phyloP scores from a whole-genome alignment of 2,113 vertebrate species.

The Ranitomeya imitator region DNA sequence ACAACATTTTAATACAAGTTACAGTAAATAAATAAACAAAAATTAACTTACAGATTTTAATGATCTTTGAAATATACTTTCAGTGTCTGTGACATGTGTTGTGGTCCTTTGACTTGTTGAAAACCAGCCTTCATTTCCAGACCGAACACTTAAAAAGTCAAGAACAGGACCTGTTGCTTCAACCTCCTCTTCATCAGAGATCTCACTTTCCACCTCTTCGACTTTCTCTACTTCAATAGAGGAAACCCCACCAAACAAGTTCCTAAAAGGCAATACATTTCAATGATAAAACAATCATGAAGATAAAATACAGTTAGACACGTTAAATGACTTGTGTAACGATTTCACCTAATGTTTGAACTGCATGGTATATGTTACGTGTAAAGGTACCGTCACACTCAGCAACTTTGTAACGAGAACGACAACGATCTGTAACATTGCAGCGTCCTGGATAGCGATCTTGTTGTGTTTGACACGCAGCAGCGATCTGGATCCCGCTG shows the following conservation, averaged over 20 bases:
- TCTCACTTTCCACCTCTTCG: slow-evolving; percentile 32
- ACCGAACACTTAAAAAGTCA: slow-evolving; percentile 46
- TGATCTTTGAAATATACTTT: slow-evolving; percentile 53
- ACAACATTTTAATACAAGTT: neutral
- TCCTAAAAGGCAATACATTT: neutral
- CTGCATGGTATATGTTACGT: too few relatives aligned
- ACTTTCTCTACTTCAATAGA: slow-evolving; percentile 35
- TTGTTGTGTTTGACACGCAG: too few relatives aligned
- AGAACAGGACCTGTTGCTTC: neutral
- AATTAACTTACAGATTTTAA: slow-evolving; percentile 53
- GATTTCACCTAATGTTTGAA: neutral
- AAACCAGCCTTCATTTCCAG: slow-evolving; percentile 53
- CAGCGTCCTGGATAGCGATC: too few relatives aligned
- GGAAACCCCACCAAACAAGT: slow-evolving; percentile 43
- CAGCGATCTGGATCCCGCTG: too few relatives aligned
- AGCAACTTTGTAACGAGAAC: too few relatives aligned
- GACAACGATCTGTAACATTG: too few relatives aligned
- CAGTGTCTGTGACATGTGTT: slow-evolving; percentile 53
- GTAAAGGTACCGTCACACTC: too few relatives aligned
- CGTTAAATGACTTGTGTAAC: too few relatives aligned
- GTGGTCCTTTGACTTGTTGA: slow-evolving; percentile 45
- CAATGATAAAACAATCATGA: neutral
- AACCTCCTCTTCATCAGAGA: slow-evolving; percentile 30
- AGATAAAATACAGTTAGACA: neutral
- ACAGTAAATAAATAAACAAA: neutral